Conservation (phyloP, 2,797 vertebrate species). For the Notolabrus celidotus region DNA sequence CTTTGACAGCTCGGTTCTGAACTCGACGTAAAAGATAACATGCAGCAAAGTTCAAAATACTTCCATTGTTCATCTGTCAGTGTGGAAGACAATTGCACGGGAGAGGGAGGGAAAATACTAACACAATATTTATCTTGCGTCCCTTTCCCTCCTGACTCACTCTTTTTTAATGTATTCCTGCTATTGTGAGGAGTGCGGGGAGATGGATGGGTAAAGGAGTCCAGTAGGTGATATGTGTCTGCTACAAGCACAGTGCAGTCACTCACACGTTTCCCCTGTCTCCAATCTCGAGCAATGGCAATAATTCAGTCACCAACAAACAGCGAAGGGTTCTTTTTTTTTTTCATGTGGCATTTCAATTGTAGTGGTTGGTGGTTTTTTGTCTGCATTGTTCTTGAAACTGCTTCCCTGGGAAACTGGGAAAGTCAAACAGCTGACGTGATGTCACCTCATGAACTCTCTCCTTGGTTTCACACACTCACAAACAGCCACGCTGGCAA, state of each 20-base stretch:
- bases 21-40: conserved; percentile 78
- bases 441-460: conserved; percentile 80
- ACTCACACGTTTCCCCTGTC: conserved; percentile 62
- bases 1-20: conserved; percentile 78
- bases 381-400: conserved; percentile 76
- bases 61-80: conserved; percentile 86
- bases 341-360: conserved; percentile 71
- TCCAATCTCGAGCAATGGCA: conserved; percentile 61
- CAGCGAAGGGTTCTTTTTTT: conserved; percentile 26
- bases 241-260: conserved; percentile 63
- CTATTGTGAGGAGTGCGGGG: conserved; percentile 72
- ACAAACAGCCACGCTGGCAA: conserved; percentile 66
- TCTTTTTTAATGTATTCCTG: conserved; percentile 81
- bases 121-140: conserved; percentile 85
- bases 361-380: conserved; percentile 70
- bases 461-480: conserved; percentile 70
- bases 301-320: conserved; percentile 78
- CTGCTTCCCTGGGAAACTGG: conserved; percentile 80
- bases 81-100: conserved; percentile 74
- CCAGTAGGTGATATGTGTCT: conserved; percentile 74
- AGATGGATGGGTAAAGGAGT: conserved; percentile 79
- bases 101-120: conserved; percentile 70
- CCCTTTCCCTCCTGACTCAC: conserved; percentile 70
- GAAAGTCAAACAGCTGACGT: conserved; percentile 84
- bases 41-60: conserved; percentile 83